Evolutionary conservation across 2,113 vertebrate genomes (phyloP), one percentile per base, ranked within the genome.

Genomic region (Lophius piscatorius): DNA sequence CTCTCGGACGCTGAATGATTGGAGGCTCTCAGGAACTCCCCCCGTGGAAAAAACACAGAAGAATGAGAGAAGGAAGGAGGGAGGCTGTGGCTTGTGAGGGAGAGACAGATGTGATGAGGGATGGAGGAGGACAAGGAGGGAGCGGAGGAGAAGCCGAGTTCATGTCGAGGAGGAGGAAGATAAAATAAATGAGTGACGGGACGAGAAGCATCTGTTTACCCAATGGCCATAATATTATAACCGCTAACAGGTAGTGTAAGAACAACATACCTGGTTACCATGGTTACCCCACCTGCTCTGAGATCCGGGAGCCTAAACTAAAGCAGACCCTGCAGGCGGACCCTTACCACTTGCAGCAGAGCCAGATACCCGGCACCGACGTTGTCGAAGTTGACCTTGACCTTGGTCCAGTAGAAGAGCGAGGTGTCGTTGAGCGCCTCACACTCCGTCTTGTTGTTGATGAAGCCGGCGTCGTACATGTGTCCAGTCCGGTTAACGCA

Each of bases 371-470:
- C 97, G 0, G 94, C 95, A 0, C 95, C 95, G 29, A 99, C 96
- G 20, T 98, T 99, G 90, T 99, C 97, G 0, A 99, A 99, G 92
- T 98, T 99, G 74, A 98, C 96, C 66, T 97, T 98, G 5, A 97
- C 96, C 78, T 98, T 98, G 63, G 91, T 94, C 97, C 97, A 99
- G 88, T 97, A 95, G 74, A 89, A 82, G 9, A 91, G 92, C 0
- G 94, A 71, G 16, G 70, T 91, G 71, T 91, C 75, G 0, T 96
- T 97, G 73, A 92, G 80, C 6, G 85, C 81, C 34, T 93, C 82
- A 12, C 97, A 99, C 48, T 95, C 90, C 0, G 86, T 92, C 90
- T 91, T 95, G 90, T 98, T 98, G 91, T 95, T 95, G 76, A 98
- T 89, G 0, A 89, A 23, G 39, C 85, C 78, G 4, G 88, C 44